A percentile compares a stretch with the other conserved stretches of the same genome.
Conservation (phyloP, 2,113 vertebrate species). For the Calyptommatus sinebrachiatus region DNA sequence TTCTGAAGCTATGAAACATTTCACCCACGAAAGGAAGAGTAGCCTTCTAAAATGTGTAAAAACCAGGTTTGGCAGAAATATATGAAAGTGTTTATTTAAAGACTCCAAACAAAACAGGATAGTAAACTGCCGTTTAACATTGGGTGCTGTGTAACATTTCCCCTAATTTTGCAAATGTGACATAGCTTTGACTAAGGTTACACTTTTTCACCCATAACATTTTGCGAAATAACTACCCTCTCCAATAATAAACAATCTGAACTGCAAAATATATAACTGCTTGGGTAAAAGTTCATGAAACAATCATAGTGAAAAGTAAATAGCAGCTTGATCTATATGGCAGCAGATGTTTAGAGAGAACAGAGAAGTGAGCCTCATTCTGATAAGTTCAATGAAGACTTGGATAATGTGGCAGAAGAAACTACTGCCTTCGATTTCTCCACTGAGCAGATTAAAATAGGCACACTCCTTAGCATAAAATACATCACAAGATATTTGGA, state of each 20-base stretch:
- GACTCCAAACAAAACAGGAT: slow-evolving; percentile 56
- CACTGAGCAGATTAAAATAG: too few species aligned
- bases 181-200: slow-evolving; percentile 64
- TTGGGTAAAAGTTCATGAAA: slow-evolving; percentile 68
- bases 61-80: slow-evolving; percentile 25
- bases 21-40: not conserved
- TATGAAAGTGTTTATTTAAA: slow-evolving; percentile 35
- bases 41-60: slow-evolving; percentile 29
- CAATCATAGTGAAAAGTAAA: slow-evolving; percentile 11
- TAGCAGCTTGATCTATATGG: not conserved
- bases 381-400: too few species aligned
- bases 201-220: slow-evolving; percentile 53
- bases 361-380: too few species aligned
- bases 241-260: slow-evolving; percentile 61
- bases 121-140: slow-evolving; percentile 52
- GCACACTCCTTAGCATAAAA: too few species aligned
- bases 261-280: slow-evolving; percentile 31
- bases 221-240: slow-evolving; percentile 62
- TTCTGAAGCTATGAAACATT: slow-evolving; percentile 16
- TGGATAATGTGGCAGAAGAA: too few species aligned
- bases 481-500: too few species aligned
- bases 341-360: not conserved
- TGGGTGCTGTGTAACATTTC: slow-evolving; percentile 67
- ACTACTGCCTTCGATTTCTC: too few species aligned
- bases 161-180: slow-evolving; percentile 68